Evolutionary conservation across 2,113 vertebrate genomes (phyloP), one percentile per base, ranked within the genome.

Genomic region (Bubalus kerabau): DNA sequence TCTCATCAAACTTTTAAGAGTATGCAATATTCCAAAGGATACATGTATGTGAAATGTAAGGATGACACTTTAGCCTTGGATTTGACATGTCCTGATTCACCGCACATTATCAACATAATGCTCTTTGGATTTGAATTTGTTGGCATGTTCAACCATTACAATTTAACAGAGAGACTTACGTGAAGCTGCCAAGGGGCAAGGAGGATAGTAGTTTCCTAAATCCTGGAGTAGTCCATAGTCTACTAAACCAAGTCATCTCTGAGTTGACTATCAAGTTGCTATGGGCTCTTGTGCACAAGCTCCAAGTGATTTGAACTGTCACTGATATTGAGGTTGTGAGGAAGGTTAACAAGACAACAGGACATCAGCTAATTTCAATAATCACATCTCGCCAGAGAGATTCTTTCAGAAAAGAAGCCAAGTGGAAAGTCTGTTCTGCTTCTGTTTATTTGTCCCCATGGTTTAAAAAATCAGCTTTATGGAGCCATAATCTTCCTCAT

Each of bases 381-480:
- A 40, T 78, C 62, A 56, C 36, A 30, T 83, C 43, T 90, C 46
- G 60, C 64, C 62, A 76, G 92, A 97, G 91, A 94, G 43, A 95
- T 83, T 94, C 71, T 86, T 92, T 85, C 57, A 56, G 78, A 94
- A 97, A 90, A 87, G 71, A 94, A 90, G 43, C 54, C 91, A 97
- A 96, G 71, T 80, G 12, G 28, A 56, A 97, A 97, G n/a, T 85
- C 50, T 48, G 96, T 98, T 98, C 93, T 89, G 85, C 56, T 48
- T 92, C 9, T 97, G 82, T 97, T 98, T 98, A 96, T 98, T 99
- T 99, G 97, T 97, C 96, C 57, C 82, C 95, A 11, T 94, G 93
- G 28, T 97, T 98, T 97, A 91, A 98, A 62, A 97, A 98, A 95
- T 95, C 97, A 88, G 91, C 95, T 98, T 98, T 98, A 98, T 94